These are phyloP conservation scores for Dicycla oo DNA, from an alignment of 2,888 invertebrate species.

Conservation along the genomic window DNA sequence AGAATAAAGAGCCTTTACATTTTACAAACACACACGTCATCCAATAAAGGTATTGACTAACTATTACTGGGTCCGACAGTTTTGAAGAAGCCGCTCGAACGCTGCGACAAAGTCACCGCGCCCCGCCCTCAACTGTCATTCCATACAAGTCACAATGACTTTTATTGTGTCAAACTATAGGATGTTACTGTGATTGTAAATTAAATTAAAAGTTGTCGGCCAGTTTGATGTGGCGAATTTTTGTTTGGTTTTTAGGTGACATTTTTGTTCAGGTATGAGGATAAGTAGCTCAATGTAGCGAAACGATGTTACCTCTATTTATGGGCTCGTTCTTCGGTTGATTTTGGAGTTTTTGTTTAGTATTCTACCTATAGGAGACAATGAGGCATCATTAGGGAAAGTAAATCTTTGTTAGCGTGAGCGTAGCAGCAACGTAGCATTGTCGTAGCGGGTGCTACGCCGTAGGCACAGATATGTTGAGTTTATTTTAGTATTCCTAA, in stretches of 20 bases:
- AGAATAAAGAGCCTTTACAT: conserved; percentile 63
- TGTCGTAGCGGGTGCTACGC: neutral
- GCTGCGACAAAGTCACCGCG: conserved; percentile 72
- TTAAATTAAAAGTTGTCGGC: conserved; percentile 77
- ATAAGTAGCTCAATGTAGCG: conserved; percentile 36
- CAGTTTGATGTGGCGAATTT: conserved; percentile 88
- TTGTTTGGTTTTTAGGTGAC: conserved; percentile 80
- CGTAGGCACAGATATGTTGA: neutral
- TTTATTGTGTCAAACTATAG: conserved; percentile 47
- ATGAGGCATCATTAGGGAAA: neutral
- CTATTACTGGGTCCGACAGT: conserved; percentile 68
- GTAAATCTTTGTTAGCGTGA: neutral
- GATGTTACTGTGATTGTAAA: conserved; percentile 70
- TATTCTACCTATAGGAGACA: neutral
- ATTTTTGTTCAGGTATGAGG: conserved; percentile 61
- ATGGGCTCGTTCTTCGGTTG: conserved; percentile 31
- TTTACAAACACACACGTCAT: conserved; percentile 73
- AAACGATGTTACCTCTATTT: conserved; percentile 53
- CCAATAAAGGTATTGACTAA: conserved; percentile 67
- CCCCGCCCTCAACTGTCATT: conserved; percentile 72
- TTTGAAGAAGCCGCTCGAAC: conserved; percentile 63
- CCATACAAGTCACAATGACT: conserved; percentile 46
- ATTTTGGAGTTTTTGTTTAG: conserved; percentile 26
- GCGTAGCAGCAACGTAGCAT: neutral
- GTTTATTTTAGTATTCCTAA: neutral